Conservation (phyloP, 2,888 invertebrate genomes). For the Epinotia nisella region DNA sequence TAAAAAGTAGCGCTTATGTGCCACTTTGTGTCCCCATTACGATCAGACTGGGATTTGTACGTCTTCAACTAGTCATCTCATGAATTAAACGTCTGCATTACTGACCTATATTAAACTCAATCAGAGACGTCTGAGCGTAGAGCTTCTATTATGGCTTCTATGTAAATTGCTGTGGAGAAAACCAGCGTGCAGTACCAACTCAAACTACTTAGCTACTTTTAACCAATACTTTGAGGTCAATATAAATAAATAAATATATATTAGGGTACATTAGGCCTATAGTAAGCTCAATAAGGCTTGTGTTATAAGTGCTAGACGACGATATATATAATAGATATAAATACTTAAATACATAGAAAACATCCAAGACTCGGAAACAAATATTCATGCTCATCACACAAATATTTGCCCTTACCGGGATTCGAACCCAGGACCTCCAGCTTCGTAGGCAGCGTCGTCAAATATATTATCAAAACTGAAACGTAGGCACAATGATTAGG, state of each 20-base stretch:
- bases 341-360: too few relatives aligned
- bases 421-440: too few relatives aligned
- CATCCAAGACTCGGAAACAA: too few relatives aligned
- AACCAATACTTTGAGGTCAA: neutral
- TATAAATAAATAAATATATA: too few relatives aligned
- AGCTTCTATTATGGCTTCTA: conserved; percentile 13
- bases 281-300: too few relatives aligned
- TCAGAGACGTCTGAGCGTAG: conserved; percentile 9
- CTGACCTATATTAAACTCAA: conserved; percentile 17
- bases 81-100: conserved; percentile 5
- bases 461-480: too few relatives aligned
- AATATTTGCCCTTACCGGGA: too few relatives aligned
- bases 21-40: conserved; percentile 1
- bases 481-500: conserved; percentile 12
- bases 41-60: neutral
- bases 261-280: too few relatives aligned
- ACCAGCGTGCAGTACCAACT: neutral
- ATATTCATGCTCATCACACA: too few relatives aligned
- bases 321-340: too few relatives aligned
- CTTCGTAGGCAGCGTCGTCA: too few relatives aligned
- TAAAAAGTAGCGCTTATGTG: neutral
- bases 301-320: too few relatives aligned
- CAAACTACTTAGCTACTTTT: neutral
- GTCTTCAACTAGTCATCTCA: conserved; percentile 18
- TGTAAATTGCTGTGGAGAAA: neutral